phyloP scores from a whole-genome alignment of 2,113 vertebrate genomes.

The Taxidea taxus region DNA sequence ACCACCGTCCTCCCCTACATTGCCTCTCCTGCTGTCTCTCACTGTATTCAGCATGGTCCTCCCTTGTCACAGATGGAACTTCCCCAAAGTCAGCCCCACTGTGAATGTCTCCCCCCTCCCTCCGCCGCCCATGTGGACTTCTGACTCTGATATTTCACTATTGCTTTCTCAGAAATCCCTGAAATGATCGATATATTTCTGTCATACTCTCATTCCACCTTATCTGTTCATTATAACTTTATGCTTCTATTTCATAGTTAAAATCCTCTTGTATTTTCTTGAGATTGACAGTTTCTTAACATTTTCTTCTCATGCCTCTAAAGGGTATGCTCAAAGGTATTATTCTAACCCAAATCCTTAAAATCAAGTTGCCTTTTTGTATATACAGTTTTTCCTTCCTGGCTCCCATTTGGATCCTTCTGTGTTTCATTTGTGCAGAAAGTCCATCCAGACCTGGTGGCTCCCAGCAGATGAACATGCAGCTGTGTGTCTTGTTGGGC shows the following conservation, averaged over 20 bases:
- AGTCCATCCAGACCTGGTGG: not conserved
- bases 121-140: rapidly evolving
- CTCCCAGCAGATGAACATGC: not conserved
- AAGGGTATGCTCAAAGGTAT: not conserved
- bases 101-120: not conserved
- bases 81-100: not conserved
- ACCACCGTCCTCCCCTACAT: not conserved
- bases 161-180: not conserved
- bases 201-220: not conserved
- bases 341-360: not conserved
- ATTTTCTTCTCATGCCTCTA: not conserved
- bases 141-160: not conserved
- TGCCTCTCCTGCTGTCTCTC: not conserved
- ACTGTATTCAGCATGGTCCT: no score
- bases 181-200: not conserved
- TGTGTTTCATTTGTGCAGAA: no score
- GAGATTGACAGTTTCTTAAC: not conserved
- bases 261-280: not conserved
- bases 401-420: not conserved
- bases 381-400: not conserved
- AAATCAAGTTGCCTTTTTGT: not conserved
- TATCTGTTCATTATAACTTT: not conserved
- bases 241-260: not conserved
- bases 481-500: not conserved
- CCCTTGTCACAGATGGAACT: not conserved